Evolutionary conservation across 37 sponge, comb jelly and placozoan species (phyloP).

Genomic region (Oopsacas minuta): DNA sequence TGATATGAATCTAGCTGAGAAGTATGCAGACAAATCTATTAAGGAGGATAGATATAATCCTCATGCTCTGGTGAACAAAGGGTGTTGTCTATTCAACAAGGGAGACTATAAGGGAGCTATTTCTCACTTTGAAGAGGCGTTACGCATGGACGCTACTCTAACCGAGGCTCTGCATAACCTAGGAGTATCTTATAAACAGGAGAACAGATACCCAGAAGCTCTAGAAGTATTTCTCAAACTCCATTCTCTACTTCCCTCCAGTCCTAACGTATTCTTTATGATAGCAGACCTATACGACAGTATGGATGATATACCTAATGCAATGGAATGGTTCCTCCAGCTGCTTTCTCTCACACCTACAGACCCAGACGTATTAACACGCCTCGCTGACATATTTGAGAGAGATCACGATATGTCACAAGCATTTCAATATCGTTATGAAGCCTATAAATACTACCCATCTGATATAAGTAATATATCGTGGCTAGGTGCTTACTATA

Average conservation of each 20-base stretch:
- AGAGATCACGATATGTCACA: constrained; percentile 61
- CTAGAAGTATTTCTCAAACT: constrained; percentile 78
- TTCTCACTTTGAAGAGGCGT: constrained; percentile 80
- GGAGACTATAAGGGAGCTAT: constrained; percentile 54
- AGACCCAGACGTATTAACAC: constrained; percentile 64
- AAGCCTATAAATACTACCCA: constrained; percentile 86
- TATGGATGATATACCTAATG: constrained; percentile 45
- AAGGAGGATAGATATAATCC: constrained; percentile 76
- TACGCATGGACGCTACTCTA: constrained; percentile 74
- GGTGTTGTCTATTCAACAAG: constrained; percentile 50
- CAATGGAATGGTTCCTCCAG: constrained; percentile 81
- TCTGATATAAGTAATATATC: constrained; percentile 83
- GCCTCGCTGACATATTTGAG: constrained; percentile 81
- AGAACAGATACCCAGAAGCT: constrained; percentile 33
- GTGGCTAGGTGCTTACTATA: constrained; percentile 93
- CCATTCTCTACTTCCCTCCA: constrained; percentile 57
- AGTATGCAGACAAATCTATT: constrained; percentile 74
- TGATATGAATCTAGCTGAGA: constrained; percentile 66
- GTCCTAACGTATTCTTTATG: constrained; percentile 71
- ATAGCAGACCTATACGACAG: constrained; percentile 77
- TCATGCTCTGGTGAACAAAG: constrained; percentile 82
- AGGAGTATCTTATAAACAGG: constrained; percentile 71
- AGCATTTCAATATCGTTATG: constrained; percentile 81
- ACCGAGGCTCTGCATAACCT: constrained; percentile 80
- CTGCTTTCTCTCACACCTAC: constrained; percentile 81